A percentile compares a stretch with the other conserved stretches of the same genome.
These are phyloP conservation scores for Eptatretus atami DNA, from an alignment of 2,797 vertebrate species.

Conservation along the genomic window DNA sequence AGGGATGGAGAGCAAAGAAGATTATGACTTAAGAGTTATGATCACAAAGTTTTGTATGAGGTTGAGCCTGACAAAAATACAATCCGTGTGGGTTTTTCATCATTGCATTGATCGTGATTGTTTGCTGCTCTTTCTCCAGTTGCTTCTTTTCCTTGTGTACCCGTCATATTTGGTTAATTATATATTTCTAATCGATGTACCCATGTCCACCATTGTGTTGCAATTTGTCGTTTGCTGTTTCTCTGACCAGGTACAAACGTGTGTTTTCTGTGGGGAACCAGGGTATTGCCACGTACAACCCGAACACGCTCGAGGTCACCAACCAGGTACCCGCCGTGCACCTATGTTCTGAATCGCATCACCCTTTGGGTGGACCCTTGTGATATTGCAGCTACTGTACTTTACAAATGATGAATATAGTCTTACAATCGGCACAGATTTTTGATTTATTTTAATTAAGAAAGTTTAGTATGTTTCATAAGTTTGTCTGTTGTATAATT, in stretches of 20 bases:
- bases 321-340: slow-evolving; percentile 42
- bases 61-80: too few relatives aligned
- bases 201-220: neutral
- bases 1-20: too few relatives aligned
- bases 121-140: too few relatives aligned
- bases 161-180: neutral
- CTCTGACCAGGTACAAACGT: slow-evolving; percentile 45
- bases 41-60: too few relatives aligned
- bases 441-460: slow-evolving; percentile 9
- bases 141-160: too few relatives aligned
- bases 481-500: neutral
- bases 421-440: neutral
- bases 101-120: too few relatives aligned
- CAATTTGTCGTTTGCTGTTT: neutral
- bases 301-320: slow-evolving; percentile 78
- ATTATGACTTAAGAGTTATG: too few relatives aligned
- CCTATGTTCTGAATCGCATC: too few relatives aligned
- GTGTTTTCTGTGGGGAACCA: slow-evolving; percentile 89
- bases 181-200: neutral
- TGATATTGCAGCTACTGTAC: neutral
- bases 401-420: neutral
- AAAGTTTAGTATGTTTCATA: neutral
- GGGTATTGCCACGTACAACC: slow-evolving; percentile 88
- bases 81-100: too few relatives aligned
- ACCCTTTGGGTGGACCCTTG: too few relatives aligned